Conservation (phyloP, 2,113 vertebrate genomes). For the Dermatemys mawii region DNA sequence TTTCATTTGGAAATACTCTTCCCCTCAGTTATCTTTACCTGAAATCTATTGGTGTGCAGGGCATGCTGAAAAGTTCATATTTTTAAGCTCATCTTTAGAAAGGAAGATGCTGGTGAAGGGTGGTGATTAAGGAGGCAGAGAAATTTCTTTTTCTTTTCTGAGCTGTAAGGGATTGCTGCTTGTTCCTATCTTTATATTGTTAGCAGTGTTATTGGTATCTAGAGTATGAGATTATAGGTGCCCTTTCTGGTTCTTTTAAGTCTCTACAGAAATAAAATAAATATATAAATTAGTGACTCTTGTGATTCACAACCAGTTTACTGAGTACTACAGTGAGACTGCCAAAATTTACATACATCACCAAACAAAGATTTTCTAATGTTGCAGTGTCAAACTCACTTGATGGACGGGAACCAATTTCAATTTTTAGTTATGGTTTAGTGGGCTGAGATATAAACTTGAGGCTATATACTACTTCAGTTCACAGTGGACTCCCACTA, state of each 20-base stretch:
- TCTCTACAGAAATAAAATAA: background rate
- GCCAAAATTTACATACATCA: background rate
- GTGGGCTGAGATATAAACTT: background rate
- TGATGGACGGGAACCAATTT: background rate
- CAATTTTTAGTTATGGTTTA: background rate
- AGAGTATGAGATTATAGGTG: background rate
- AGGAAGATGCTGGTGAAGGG: constrained; percentile 5
- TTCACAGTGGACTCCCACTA: background rate
- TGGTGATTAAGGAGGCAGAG: background rate
- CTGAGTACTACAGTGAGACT: background rate
- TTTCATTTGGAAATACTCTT: constrained; percentile 17
- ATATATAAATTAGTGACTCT: background rate
- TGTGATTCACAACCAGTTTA: background rate
- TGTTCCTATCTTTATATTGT: background rate
- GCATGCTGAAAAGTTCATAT: background rate
- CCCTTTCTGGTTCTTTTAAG: background rate
- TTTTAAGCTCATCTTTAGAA: background rate
- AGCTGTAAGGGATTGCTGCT: background rate
- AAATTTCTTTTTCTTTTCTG: background rate
- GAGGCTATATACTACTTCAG: background rate
- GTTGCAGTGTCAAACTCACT: background rate
- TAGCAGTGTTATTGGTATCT: background rate
- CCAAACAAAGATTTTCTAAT: background rate
- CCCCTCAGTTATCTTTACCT: background rate
- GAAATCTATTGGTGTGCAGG: background rate